Evolutionary conservation across 2,113 vertebrate species (phyloP).

Genomic region (Vulpes ferrilata): DNA sequence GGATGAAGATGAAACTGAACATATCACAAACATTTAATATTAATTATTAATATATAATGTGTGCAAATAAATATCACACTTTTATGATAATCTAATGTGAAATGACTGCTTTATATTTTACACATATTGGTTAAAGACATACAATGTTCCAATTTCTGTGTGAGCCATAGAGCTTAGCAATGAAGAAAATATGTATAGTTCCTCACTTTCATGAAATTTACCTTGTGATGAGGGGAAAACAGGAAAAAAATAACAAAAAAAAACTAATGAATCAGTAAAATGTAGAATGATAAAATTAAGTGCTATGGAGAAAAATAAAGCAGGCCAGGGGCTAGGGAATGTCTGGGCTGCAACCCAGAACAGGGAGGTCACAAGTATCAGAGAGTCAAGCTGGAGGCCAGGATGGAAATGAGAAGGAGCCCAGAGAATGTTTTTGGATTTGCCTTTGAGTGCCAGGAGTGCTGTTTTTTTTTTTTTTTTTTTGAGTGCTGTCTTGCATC

Average conservation of each 20-base stretch:
- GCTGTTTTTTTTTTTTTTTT: background rate
- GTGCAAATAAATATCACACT: background rate
- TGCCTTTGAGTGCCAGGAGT: background rate
- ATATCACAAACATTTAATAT: background rate
- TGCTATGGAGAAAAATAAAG: background rate
- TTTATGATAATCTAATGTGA: background rate
- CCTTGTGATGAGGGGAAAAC: background rate
- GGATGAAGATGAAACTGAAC: background rate
- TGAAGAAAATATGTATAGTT: background rate
- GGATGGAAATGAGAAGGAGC: background rate
- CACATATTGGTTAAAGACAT: background rate
- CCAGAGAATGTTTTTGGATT: background rate
- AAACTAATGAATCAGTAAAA: background rate
- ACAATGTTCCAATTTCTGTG: accelerated
- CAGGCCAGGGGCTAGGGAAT: too few species aligned
- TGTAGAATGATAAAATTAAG: background rate
- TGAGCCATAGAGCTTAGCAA: background rate
- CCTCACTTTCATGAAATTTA: background rate
- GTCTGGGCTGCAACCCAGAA: background rate
- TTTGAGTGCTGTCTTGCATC: background rate
- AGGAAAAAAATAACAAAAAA: background rate
- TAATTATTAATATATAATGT: background rate
- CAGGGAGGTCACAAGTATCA: background rate
- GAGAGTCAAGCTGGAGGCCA: background rate
- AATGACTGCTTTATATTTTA: background rate